phyloP scores from a whole-genome alignment of 2,888 invertebrate species.

The Zygaena filipendulae region DNA sequence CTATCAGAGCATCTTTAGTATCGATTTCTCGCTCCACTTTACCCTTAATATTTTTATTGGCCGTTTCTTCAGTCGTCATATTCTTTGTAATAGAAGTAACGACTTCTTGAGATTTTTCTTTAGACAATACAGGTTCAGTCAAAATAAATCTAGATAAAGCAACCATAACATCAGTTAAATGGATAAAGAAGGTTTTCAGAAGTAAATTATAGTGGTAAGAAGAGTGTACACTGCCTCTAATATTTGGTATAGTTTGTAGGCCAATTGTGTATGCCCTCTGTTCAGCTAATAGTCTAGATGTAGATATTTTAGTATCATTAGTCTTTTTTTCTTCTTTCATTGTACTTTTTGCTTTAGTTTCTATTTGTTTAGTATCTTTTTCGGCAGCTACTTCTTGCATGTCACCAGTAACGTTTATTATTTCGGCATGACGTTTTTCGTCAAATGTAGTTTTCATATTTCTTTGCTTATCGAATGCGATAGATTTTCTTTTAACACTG shows the following conservation, averaged over 20 bases:
- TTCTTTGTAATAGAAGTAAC: not conserved
- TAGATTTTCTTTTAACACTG: conserved; percentile 22
- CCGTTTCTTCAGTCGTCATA: not conserved
- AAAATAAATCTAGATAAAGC: conserved; percentile 47
- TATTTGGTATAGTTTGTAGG: conserved; percentile 45
- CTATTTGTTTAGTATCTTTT: conserved; percentile 8
- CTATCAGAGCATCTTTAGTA: not conserved
- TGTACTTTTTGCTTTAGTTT: conserved; percentile 11
- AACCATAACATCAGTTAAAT: conserved; percentile 58
- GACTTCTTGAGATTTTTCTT: conserved; percentile 5
- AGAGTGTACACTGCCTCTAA: conserved; percentile 36
- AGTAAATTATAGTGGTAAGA: conserved; percentile 41
- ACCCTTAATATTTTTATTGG: not conserved
- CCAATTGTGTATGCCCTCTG: conserved; percentile 41
- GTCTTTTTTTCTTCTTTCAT: conserved; percentile 9
- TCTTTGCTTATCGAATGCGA: too few species aligned
- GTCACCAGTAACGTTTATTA: conserved; percentile 6
- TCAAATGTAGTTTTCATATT: conserved; percentile 6
- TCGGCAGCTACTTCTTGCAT: conserved; percentile 3
- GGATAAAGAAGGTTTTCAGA: conserved; percentile 52
- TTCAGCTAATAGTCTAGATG: conserved; percentile 25
- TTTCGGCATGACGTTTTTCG: conserved; percentile 13
- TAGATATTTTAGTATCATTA: conserved; percentile 12
- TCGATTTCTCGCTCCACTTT: not conserved
- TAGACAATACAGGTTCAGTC: conserved; percentile 29